Evolutionary conservation across 2,888 invertebrate species (phyloP), one percentile per base, ranked within the genome.

Genomic region (Epistrophe eligans): DNA sequence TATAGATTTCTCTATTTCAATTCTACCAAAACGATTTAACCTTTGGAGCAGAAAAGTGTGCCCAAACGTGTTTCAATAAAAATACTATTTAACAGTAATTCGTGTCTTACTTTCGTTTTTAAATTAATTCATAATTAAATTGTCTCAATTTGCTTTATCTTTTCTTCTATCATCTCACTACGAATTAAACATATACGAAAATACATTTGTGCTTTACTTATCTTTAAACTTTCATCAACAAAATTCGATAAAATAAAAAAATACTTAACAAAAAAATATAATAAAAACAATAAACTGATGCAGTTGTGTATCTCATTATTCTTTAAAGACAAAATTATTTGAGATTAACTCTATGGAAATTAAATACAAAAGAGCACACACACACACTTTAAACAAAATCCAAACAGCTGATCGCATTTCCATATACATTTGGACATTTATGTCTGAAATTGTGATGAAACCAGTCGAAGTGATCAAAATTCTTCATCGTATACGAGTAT

Each of bases 321-420:
- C 55, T 15, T 15, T 32, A 55, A 55, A 55, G 4, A 55, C 4
- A 32, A 32, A 28, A 28, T 4, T 5, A 17, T 11, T 28, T 9
- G 32, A 28, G n/a, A 28, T 55, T 24, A 0, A 7, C n/a, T 55
- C 7, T 32, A 15, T 55, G 24, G 15, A 28, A 60, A 35, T 38
- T 40, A 24, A 13, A 40, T 6, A 15, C 17, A 17, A 62, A 45
- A 28, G n/a, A 45, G n/a, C 15, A 17, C 0, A 17, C n/a, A 45
- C 2, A 45, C 45, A 24, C 17, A 45, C 5, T 62, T 1, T 38
- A 38, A 60, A 9, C 40, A 60, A 35, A 1, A 35, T 28, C 24
- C 15, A 64, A 66, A 32, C 64, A 66, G 64, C 64, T 66, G 64
- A 66, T 66, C 45, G 45, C 45, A 64, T 64, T 64, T 64, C 8